Base-by-base conservation (phyloP, 1,140 invertebrate species). In the Drosophila aff. region DNA sequence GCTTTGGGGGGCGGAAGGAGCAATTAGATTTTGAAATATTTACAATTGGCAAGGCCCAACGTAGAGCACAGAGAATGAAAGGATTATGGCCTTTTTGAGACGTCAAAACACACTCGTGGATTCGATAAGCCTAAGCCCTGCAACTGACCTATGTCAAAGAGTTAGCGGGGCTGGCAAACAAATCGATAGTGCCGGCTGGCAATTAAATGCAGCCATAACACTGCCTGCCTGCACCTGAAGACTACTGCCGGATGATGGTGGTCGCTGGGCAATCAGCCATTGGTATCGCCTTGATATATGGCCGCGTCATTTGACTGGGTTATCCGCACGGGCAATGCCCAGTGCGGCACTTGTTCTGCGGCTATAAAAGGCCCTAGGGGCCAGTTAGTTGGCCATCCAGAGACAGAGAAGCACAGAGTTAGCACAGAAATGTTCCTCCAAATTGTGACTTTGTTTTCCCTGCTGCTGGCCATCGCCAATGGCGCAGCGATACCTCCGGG, bases 31-130 rank as follows among this genome's bases (percentile, higher is more conserved):
- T 79, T 58, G 50, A 60, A 74, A 65, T 67, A 67, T 82, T 82
- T 82, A 82, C 67, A 63, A 66, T 61, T 63, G 73, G 74, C 31
- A 82, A 78, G 50, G 50, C 61, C 80, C 67, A 44, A 40, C 1
- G 28, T 26, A 23, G n/a, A 18, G 36, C 9, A 1, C 21, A 33
- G 16, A 11, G 26, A 38, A 26, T 33, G 43, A 0, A 11, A 60
- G 63, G 50, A 59, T 50, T 73, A 72, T 41, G 36, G 44, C 52
- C 67, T n/a, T 18, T 15, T 40, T 23, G 23, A 28, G 69, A 59
- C 66, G 66, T 49, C 67, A 41, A 71, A 71, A 40, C 65, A 58
- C 57, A 65, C 66, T 57, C 44, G 26, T 28, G n/a, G 53, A n/a
- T 41, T 38, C 47, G 69, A 73, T 73, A 73, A 49, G 65, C 53